phyloP scores from a whole-genome alignment of 2,113 vertebrate genomes.

The Oryzias woworae region DNA sequence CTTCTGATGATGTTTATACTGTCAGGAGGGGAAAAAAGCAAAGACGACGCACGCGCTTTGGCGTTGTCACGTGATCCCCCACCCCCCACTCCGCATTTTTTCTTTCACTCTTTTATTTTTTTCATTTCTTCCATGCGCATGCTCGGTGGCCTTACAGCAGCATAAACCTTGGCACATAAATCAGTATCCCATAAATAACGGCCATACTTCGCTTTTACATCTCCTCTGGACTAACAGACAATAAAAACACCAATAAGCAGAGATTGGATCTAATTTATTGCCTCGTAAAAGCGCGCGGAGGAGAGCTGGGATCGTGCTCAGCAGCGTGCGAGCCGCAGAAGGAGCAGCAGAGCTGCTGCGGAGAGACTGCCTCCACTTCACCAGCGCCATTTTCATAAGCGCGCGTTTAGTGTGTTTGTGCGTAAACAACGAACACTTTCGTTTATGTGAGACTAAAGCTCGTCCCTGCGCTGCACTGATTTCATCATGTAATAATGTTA shows the following conservation, averaged over 20 bases:
- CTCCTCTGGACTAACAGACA: slow-evolving; percentile 72
- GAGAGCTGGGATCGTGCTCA: slow-evolving; percentile 32
- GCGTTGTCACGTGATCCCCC: slow-evolving; percentile 37
- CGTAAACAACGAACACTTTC: too few relatives aligned
- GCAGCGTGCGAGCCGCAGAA: slow-evolving; percentile 1
- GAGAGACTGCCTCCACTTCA: too few relatives aligned
- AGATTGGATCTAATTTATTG: slow-evolving; percentile 76
- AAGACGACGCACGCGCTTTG: slow-evolving; percentile 25
- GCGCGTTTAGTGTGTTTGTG: too few relatives aligned
- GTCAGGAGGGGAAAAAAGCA: background rate
- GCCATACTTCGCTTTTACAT: slow-evolving; percentile 67
- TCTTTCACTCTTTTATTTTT: background rate
- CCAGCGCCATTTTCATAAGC: too few relatives aligned
- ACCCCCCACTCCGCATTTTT: slow-evolving; percentile 1
- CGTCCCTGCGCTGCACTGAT: too few relatives aligned
- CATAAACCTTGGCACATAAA: slow-evolving; percentile 65
- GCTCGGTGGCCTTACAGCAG: slow-evolving; percentile 40
- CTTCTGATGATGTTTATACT: background rate
- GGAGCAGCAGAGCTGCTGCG: background rate
- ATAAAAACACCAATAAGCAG: slow-evolving; percentile 75
- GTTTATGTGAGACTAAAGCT: too few relatives aligned
- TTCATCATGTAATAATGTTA: too few relatives aligned
- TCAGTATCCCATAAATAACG: slow-evolving; percentile 70
- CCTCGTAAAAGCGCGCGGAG: slow-evolving; percentile 67
- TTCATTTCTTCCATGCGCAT: slow-evolving; percentile 7